A percentile compares a stretch with the other conserved stretches of the same genome.
Evolutionary conservation across 1,140 invertebrate genomes (phyloP).

Genomic region (Glossosoma conforme): DNA sequence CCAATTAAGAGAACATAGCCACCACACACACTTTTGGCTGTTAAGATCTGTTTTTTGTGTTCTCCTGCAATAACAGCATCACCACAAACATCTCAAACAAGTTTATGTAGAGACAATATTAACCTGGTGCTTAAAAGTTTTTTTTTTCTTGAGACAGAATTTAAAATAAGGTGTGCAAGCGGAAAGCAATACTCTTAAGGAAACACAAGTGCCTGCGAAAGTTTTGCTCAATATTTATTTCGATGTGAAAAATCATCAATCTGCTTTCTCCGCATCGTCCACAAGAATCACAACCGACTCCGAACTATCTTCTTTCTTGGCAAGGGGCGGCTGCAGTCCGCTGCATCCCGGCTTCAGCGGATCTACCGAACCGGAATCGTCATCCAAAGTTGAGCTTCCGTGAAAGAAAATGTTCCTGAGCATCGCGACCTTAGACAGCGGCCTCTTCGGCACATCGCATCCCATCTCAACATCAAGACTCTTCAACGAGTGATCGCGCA

Average conservation of each 20-base stretch:
- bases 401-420: constrained; percentile 31
- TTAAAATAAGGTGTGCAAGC: background rate
- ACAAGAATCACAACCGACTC: constrained; percentile 10
- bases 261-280: background rate
- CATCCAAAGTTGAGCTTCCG: constrained; percentile 25
- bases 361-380: constrained; percentile 8
- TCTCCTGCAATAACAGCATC: no score
- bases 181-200: background rate
- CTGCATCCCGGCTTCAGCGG: constrained; percentile 10
- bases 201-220: background rate
- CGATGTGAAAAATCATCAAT: background rate
- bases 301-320: constrained; percentile 18
- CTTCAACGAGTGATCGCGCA: constrained; percentile 7
- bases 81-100: background rate
- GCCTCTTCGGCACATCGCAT: constrained; percentile 23
- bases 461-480: constrained; percentile 22
- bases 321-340: background rate
- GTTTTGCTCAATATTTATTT: background rate
- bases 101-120: background rate
- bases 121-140: background rate
- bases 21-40: no score
- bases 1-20: no score
- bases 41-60: no score
- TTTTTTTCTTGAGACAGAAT: background rate
- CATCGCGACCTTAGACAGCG: constrained; percentile 29